These are phyloP conservation scores for Vidua macroura DNA, from an alignment of 2,113 vertebrate genomes.

Conservation along the genomic window DNA sequence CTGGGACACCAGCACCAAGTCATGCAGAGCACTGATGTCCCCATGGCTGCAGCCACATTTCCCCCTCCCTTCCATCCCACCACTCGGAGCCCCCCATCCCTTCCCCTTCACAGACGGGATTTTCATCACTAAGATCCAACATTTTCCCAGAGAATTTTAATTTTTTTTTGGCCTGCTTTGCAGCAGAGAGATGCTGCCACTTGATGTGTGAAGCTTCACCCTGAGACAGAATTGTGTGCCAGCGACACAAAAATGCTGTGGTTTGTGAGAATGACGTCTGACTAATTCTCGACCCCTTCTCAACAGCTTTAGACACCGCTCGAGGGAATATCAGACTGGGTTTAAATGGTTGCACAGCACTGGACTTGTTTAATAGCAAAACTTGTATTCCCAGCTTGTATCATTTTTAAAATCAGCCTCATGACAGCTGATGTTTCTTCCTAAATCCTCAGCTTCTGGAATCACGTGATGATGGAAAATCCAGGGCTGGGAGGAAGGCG, in stretches of 20 bases:
- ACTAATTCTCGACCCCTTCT: not conserved
- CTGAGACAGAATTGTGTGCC: not conserved
- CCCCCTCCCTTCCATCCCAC: not conserved
- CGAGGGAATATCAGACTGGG: not conserved
- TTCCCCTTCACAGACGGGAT: not conserved
- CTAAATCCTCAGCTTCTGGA: not conserved
- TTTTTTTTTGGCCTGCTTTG: not conserved
- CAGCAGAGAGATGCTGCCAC: not conserved
- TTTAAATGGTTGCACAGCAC: not conserved
- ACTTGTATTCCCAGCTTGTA: not conserved
- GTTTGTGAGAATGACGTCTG: not conserved
- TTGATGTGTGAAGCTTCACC: not conserved
- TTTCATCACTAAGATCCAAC: not conserved
- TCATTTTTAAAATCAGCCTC: not conserved
- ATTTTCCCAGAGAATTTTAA: not conserved
- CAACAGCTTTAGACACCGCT: not conserved
- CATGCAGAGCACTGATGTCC: not conserved
- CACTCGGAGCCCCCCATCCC: not conserved
- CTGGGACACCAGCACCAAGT: not conserved
- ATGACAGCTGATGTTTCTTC: not conserved
- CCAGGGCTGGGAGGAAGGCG: not conserved
- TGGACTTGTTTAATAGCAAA: not conserved
- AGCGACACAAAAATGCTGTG: not conserved
- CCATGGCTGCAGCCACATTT: not conserved
- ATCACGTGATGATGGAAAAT: not conserved